Conservation (phyloP, 2,797 vertebrate genomes). For the Todus mexicanus region DNA sequence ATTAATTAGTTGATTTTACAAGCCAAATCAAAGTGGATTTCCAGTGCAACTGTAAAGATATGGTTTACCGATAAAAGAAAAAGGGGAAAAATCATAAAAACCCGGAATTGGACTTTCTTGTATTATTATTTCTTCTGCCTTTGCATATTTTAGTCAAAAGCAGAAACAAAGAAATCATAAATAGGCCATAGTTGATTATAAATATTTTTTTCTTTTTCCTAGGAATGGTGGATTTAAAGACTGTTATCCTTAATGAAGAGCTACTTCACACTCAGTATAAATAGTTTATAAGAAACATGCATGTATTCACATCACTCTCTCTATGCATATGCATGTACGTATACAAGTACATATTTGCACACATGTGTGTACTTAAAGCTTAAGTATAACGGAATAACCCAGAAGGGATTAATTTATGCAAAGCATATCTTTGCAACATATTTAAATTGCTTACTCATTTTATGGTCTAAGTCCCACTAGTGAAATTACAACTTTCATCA, state of each 20-base stretch:
- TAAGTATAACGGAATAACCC: not conserved
- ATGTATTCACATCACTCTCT: not conserved
- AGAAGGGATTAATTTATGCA: constrained; percentile 49
- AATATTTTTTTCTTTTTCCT: not conserved
- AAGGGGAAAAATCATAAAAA: not conserved
- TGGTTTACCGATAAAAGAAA: constrained; percentile 7
- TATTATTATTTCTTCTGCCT: not conserved
- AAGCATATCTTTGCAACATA: constrained; percentile 28
- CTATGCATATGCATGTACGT: not conserved
- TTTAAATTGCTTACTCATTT: constrained; percentile 75
- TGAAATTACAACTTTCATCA: not conserved
- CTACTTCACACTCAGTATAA: not conserved
- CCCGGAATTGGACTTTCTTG: not conserved
- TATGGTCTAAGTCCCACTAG: constrained; percentile 35
- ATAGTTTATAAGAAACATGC: constrained; percentile 32
- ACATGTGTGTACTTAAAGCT: constrained; percentile 16
- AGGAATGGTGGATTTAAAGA: not conserved
- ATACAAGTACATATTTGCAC: not conserved
- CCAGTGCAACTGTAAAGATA: not conserved
- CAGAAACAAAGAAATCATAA: constrained; percentile 14
- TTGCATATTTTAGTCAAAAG: not conserved
- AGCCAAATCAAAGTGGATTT: constrained; percentile 35
- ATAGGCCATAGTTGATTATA: not conserved
- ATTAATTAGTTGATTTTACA: constrained; percentile 36
- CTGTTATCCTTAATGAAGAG: not conserved